phyloP scores from a whole-genome alignment of 2,797 vertebrate species.

The Lagodon rhomboides region DNA sequence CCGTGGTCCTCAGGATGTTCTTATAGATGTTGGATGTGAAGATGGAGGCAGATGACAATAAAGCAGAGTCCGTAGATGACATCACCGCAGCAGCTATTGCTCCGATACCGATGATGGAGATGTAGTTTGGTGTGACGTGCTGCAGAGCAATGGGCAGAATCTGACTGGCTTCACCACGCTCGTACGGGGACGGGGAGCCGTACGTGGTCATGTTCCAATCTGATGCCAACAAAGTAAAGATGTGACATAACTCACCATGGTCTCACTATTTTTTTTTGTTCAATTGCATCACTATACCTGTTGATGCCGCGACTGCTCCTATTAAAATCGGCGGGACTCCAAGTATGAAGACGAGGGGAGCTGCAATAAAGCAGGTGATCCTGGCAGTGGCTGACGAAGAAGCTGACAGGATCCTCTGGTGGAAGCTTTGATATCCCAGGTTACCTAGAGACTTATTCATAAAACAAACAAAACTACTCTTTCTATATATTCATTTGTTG shows the following conservation, averaged over 20 bases:
- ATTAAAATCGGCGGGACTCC: conserved; percentile 71
- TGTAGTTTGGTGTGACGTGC: conserved; percentile 56
- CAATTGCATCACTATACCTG: conserved; percentile 41
- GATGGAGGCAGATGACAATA: conserved; percentile 73
- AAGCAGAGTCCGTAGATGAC: conserved; percentile 76
- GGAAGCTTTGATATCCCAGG: conserved; percentile 71
- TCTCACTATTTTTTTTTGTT: not conserved
- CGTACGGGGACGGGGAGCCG: conserved; percentile 45
- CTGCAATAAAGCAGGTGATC: conserved; percentile 66
- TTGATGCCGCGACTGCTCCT: conserved; percentile 74
- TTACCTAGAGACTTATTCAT: conserved; percentile 50
- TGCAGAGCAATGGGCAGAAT: conserved; percentile 63
- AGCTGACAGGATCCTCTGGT: conserved; percentile 73
- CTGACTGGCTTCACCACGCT: conserved; percentile 59
- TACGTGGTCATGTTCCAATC: conserved; percentile 71
- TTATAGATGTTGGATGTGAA: conserved; percentile 70
- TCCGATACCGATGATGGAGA: conserved; percentile 69
- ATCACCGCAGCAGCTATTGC: conserved; percentile 76
- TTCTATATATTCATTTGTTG: not conserved
- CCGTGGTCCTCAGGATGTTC: conserved; percentile 69
- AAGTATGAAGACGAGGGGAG: conserved; percentile 56
- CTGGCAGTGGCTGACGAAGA: conserved; percentile 64
- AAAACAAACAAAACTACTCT: not conserved
- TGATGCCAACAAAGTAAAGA: conserved; percentile 36
- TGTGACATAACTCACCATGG: not conserved